These are phyloP conservation scores for Ctenicera cuprea DNA, from an alignment of 2,888 invertebrate species.

Conservation along the genomic window DNA sequence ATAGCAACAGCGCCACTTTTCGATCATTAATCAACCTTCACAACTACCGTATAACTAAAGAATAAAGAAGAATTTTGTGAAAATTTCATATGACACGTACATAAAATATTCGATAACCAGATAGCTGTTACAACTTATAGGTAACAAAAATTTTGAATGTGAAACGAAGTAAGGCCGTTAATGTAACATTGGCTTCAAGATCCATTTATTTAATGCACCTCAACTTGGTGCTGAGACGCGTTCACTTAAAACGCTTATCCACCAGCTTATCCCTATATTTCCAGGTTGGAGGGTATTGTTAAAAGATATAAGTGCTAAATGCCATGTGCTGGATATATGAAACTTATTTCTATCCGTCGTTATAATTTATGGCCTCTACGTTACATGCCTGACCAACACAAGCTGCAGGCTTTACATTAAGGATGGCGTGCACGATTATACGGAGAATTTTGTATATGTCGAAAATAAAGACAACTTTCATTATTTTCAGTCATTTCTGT, in stretches of 20 bases:
- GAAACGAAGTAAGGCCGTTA: neutral
- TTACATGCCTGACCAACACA: constrained; percentile 27
- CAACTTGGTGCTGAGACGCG: neutral
- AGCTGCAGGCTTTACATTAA: neutral
- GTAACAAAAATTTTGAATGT: neutral
- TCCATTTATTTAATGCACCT: constrained; percentile 26
- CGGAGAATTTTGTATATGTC: constrained; percentile 5
- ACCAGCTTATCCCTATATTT: neutral
- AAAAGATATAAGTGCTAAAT: constrained; percentile 12
- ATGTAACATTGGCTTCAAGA: constrained; percentile 1
- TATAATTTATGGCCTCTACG: constrained; percentile 23
- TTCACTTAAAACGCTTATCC: constrained; percentile 20
- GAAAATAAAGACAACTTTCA: constrained; percentile 1
- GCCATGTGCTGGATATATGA: constrained; percentile 16
- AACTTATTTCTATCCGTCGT: constrained; percentile 26
- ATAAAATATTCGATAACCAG: neutral
- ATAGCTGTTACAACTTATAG: neutral
- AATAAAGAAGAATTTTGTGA: too few species aligned
- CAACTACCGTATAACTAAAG: too few species aligned
- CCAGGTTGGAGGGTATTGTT: neutral
- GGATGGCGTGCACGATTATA: neutral
- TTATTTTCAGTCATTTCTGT: neutral
- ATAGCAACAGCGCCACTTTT: too few species aligned
- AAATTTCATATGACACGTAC: too few species aligned
- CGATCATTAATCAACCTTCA: too few species aligned